Conservation (phyloP, 2,888 invertebrate genomes). For the Elegia similella region DNA sequence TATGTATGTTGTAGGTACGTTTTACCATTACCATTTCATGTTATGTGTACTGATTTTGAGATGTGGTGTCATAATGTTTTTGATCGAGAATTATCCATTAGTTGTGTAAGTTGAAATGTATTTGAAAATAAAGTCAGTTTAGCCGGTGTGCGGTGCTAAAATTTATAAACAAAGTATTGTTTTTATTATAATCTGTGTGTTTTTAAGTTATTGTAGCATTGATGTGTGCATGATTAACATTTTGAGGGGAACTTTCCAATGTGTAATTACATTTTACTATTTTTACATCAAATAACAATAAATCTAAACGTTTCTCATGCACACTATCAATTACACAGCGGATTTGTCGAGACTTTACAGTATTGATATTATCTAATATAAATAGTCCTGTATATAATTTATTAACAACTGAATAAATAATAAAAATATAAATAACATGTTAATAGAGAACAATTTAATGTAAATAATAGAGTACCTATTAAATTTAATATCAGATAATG, state of each 20-base stretch:
- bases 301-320: conserved; percentile 36
- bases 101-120: conserved; percentile 49
- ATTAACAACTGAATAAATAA: conserved; percentile 77
- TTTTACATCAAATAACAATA: conserved; percentile 31
- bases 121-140: conserved; percentile 47
- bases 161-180: conserved; percentile 52
- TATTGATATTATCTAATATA: conserved; percentile 80
- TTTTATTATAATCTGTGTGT: conserved; percentile 52
- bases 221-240: conserved; percentile 39
- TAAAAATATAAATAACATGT: conserved; percentile 79
- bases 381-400: conserved; percentile 80
- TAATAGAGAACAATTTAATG: conserved; percentile 81
- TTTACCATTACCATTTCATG: conserved; percentile 40
- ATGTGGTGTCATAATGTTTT: conserved; percentile 52
- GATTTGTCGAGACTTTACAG: conserved; percentile 72
- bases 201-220: conserved; percentile 48
- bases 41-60: conserved; percentile 59
- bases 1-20: conserved; percentile 43
- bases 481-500: conserved; percentile 80
- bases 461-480: conserved; percentile 81
- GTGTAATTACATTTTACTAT: conserved; percentile 21
- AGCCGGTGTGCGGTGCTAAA: conserved; percentile 77
- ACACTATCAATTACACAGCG: conserved; percentile 39
- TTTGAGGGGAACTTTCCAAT: conserved; percentile 21
- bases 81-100: conserved; percentile 50